phyloP scores from a whole-genome alignment of 2,113 vertebrate genomes.

The Ictalurus furcatus region DNA sequence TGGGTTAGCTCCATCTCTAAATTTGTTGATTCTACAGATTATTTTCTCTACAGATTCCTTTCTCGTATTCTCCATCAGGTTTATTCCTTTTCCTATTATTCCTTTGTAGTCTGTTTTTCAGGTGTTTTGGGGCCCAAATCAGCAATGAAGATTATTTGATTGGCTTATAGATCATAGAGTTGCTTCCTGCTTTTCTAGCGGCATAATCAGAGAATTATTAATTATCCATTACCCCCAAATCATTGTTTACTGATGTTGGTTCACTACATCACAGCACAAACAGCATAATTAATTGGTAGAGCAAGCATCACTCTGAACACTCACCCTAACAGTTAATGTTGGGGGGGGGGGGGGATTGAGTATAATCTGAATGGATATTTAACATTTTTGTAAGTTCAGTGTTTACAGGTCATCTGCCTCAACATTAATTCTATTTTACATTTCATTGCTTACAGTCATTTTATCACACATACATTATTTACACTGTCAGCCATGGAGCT shows the following conservation, averaged over 20 bases:
- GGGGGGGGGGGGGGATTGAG: too few species aligned
- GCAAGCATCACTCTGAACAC: background rate
- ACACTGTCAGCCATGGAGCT: background rate
- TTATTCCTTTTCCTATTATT: background rate
- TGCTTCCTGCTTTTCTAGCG: background rate
- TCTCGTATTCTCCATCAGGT: conserved; percentile 64
- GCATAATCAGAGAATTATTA: background rate
- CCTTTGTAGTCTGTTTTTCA: background rate
- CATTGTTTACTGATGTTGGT: background rate
- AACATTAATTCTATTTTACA: background rate
- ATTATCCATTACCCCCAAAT: background rate
- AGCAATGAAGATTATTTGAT: conserved; percentile 64
- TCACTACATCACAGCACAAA: background rate
- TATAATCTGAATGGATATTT: background rate
- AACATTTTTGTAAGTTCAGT: background rate
- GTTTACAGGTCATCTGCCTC: background rate
- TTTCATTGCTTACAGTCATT: background rate
- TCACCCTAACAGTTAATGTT: background rate
- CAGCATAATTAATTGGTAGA: background rate
- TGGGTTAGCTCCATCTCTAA: conserved; percentile 63
- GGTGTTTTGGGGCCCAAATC: conserved; percentile 62
- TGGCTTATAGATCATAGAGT: conserved; percentile 35
- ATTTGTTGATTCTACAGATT: conserved; percentile 70
- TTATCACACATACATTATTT: background rate
- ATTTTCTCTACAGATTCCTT: conserved; percentile 69